Evolutionary conservation across 2,797 vertebrate species (phyloP), one percentile per base, ranked within the genome.

Genomic region (Argyrosomus regius): DNA sequence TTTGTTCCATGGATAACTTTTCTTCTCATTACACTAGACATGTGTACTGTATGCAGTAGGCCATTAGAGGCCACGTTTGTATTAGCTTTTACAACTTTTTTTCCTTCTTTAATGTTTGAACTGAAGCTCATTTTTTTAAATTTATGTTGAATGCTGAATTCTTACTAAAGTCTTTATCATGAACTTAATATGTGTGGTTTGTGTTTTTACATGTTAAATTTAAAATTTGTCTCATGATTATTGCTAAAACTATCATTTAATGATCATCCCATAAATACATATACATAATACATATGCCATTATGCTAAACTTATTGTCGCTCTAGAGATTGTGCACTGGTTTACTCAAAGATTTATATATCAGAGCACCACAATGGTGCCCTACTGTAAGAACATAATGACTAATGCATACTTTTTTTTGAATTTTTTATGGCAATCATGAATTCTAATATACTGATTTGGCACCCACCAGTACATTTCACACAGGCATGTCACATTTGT

Each of bases 41-140:
- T 52, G 50, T 74, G 26, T 72, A 52, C n/a, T n/a, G 1, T 12
- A 24, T 20, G 20, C 65, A 67, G 3, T 24, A 24, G 3, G 31
- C 17, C 59, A 72, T 20, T 28, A 71, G 41, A 60, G 24, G 52
- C 41, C 54, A 28, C 43, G 45, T 61, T 75, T 43, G 53, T 58
- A 5, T 46, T n/a, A 31, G 61, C 16, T 62, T 39, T 68, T 28
- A 24, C 12, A n/a, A 24, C 13, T 58, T 39, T 50, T 0, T 17
- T 59, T 53, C 62, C 46, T 3, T 9, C 31, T 59, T 59, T 39
- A 3, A 48, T 59, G 7, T 43, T 68, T 70, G 0, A 80, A 26
- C 65, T 1, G 3, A 61, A 39, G 8, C 18, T n/a, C 6, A 5
- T 41, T 46, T 46, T 54, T 68, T 62, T n/a, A 14, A 14, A 14